Base-by-base conservation (phyloP, 2,113 vertebrate genomes). In the Alectura lathami region DNA sequence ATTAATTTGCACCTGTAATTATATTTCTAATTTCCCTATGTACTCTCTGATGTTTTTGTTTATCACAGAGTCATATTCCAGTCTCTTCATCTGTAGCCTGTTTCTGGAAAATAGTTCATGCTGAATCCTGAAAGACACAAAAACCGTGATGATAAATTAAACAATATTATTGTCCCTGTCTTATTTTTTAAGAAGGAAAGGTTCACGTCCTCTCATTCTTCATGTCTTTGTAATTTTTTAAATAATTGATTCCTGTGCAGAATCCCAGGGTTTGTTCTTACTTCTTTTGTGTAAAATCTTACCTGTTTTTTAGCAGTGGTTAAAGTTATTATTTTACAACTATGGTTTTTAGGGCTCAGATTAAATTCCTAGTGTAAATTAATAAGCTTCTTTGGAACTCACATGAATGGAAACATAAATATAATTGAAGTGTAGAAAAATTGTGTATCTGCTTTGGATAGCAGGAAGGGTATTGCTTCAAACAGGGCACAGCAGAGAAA, bases 1-100 rank as follows among this genome's bases (percentile, higher is more conserved):
- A 81, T 62, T 86, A 80, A 72, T 91, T 86, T 84, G 30, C 76
- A 81, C 56, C 76, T 91, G 30, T 60, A 87, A 69, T 92, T 83
- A 48, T 74, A 29, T 91, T 96, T 93, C 86, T 93, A 69, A 77
- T 83, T 93, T 67, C 47, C 62, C 68, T 93, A 69, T 93, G 93
- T 86, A 67, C 38, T 79, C 11, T 91, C 78, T 90, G 74, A 89
- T 94, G 57, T 45, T 96, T 96, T 94, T 96, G 80, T 97, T 97
- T 94, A 93, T 94, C 85, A 86, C 13, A 51, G 74, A 92, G 59
- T 80, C 68, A 75, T 83, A 78, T 84, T 92, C 38, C 14, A 42
- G 17, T 86, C 88, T 87, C 90, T 96, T 95, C 56, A 88, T 94
- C 94, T 96, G 53, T 81, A 88, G 34, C 42, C 38, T 17, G 1